Evolutionary conservation across 2,888 invertebrate species (phyloP), one percentile per base, ranked within the genome.

Genomic region (Andrena chrysosceles): DNA sequence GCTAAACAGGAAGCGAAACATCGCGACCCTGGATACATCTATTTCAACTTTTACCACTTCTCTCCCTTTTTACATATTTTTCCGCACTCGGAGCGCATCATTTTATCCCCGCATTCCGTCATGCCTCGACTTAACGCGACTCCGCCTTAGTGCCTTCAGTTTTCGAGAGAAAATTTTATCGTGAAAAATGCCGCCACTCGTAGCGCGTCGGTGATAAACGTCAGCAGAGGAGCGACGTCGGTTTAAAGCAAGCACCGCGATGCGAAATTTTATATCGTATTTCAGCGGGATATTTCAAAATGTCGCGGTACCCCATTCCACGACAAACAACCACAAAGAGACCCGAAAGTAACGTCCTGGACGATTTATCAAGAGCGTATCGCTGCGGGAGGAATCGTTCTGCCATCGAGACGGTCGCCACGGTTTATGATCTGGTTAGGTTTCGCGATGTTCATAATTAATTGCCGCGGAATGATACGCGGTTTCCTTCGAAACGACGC

Each of bases 131-230:
- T 13, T 56, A n/a, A 29, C 23, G 13, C 16, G 29, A n/a, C 62
- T 26, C 42, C 20, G 29, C 72, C 60, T 33, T 59, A 60, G 29
- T 16, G 52, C 48, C 26, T 72, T 26, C 16, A 10, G 23, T 20
- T 62, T 62, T 31, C 23, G 49, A 31, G 29, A 26, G 48, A 67
- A 42, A 69, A 54, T 59, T 63, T 67, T 69, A 48, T 66, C 62
- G 79, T 20, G 64, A 54, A 73, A 69, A 79, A 76, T 56, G 48
- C 73, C 62, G 33, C 23, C 54, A 31, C 66, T 60, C n/a, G n/a
- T 23, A 16, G n/a, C 52, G 56, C 56, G 64, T 62, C 48, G n/a
- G 1, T 26, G 49, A 4, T 42, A 56, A 66, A 78, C 29, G 72
- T 78, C 71, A 49, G 23, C 31, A 16, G 20, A 31, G n/a, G 2